A percentile compares a stretch with the other conserved stretches of the same genome.
phyloP scores from a whole-genome alignment of 2,888 invertebrate genomes.

The Melolontha melolontha region DNA sequence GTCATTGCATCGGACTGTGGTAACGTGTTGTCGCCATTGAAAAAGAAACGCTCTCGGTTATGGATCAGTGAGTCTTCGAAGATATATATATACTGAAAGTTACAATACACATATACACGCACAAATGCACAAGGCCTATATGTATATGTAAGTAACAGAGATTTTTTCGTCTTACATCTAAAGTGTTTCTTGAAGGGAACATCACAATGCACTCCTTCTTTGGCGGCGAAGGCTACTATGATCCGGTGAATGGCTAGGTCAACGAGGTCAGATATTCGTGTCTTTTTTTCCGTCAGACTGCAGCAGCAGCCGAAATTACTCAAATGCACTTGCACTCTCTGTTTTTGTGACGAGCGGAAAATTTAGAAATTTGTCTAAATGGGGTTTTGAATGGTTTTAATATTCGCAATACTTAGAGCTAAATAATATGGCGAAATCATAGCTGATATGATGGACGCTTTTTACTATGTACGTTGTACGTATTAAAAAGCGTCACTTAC shows the following conservation, averaged over 20 bases:
- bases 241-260: constrained; percentile 31
- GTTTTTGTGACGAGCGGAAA: neutral
- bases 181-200: constrained; percentile 31
- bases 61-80: constrained; percentile 31
- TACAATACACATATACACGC: constrained; percentile 21
- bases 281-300: constrained; percentile 23
- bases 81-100: constrained; percentile 24
- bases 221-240: constrained; percentile 38
- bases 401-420: too few species aligned
- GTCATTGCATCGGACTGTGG: constrained; percentile 31
- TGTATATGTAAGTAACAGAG: constrained; percentile 9
- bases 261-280: constrained; percentile 40
- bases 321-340: neutral
- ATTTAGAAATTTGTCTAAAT: neutral
- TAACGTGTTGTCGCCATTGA: constrained; percentile 27
- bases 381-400: neutral
- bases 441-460: too few species aligned
- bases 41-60: constrained; percentile 34
- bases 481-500: too few species aligned
- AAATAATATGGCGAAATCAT: too few species aligned
- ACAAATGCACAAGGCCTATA: constrained; percentile 6
- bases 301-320: constrained; percentile 27
- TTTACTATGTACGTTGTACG: too few species aligned
- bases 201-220: constrained; percentile 36
- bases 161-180: constrained; percentile 23